Evolutionary conservation across 2,113 vertebrate species (phyloP).

Genomic region (Cacatua alba): DNA sequence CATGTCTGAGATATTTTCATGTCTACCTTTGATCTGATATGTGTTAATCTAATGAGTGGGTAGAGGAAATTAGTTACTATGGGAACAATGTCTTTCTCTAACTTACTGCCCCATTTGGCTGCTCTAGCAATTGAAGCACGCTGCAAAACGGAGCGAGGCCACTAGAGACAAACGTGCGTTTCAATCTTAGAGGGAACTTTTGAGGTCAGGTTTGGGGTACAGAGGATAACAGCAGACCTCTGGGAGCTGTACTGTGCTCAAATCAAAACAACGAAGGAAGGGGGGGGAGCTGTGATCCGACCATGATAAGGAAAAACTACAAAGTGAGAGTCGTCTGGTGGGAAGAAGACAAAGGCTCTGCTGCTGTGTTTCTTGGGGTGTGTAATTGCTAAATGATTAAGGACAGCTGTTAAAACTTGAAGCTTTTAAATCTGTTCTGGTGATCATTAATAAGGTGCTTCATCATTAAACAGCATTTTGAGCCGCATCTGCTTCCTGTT

Average conservation of each 20-base stretch:
- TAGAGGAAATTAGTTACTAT: slow-evolving; percentile 55
- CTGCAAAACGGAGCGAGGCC: fast-evolving
- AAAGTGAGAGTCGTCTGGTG: not conserved
- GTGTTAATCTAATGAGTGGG: slow-evolving; percentile 45
- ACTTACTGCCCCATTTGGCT: slow-evolving; percentile 28
- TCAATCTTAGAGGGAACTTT: not conserved
- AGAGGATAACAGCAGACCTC: not conserved
- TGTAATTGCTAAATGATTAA: not conserved
- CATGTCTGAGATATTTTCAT: not conserved
- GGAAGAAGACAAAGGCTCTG: not conserved
- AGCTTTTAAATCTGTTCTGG: not conserved
- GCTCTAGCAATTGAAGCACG: not conserved
- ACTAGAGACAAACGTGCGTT: not conserved
- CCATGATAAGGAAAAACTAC: not conserved
- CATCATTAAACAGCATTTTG: not conserved
- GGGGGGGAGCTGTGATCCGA: not conserved
- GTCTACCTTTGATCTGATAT: slow-evolving; percentile 41
- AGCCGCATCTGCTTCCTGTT: not conserved
- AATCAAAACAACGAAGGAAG: not conserved
- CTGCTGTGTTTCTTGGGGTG: not conserved
- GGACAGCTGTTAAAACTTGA: not conserved
- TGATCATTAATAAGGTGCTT: not conserved
- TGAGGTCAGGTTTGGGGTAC: not conserved
- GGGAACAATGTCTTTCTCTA: not conserved
- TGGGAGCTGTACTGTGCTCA: not conserved